Evolutionary conservation across 2,797 vertebrate species (phyloP).

Genomic region (Amblyopsis hoosieri): DNA sequence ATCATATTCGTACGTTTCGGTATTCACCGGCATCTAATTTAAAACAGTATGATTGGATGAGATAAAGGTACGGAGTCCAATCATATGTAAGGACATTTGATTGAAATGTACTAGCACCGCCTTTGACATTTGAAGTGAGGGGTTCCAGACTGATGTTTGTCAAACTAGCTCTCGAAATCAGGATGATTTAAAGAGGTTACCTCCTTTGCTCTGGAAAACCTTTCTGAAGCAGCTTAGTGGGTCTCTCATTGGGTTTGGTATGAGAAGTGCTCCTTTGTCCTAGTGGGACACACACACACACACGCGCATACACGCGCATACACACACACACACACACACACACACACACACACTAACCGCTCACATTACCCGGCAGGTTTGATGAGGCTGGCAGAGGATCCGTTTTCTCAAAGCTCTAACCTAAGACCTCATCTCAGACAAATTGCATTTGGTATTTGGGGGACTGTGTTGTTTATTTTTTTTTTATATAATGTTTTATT

Average conservation of each 20-base stretch:
- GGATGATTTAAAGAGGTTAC: too few species aligned
- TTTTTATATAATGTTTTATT: background rate
- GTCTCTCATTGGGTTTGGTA: constrained; percentile 21
- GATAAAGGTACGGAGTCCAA: too few species aligned
- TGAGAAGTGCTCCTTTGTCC: constrained; percentile 42
- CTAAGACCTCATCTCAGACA: constrained; percentile 4
- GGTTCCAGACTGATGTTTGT: too few species aligned
- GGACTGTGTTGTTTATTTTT: background rate
- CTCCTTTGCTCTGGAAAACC: constrained; percentile 5
- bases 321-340: background rate
- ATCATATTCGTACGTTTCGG: too few species aligned
- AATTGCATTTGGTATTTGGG: background rate
- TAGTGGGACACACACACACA: constrained; percentile 9
- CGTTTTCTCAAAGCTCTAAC: background rate
- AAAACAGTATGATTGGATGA: too few species aligned
- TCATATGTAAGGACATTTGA: too few species aligned
- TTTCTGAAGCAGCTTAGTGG: constrained; percentile 12
- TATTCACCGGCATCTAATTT: too few species aligned
- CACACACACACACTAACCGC: background rate
- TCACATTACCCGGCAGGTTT: background rate
- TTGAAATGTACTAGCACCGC: too few species aligned
- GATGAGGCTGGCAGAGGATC: constrained; percentile 16
- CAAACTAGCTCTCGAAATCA: too few species aligned
- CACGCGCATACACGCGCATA: background rate
- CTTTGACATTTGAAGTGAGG: too few species aligned